Percentiles rank a stretch among this genome's conserved stretches.
These are phyloP conservation scores for Tachina grossa DNA, from an alignment of 2,888 invertebrate species.

Conservation along the genomic window DNA sequence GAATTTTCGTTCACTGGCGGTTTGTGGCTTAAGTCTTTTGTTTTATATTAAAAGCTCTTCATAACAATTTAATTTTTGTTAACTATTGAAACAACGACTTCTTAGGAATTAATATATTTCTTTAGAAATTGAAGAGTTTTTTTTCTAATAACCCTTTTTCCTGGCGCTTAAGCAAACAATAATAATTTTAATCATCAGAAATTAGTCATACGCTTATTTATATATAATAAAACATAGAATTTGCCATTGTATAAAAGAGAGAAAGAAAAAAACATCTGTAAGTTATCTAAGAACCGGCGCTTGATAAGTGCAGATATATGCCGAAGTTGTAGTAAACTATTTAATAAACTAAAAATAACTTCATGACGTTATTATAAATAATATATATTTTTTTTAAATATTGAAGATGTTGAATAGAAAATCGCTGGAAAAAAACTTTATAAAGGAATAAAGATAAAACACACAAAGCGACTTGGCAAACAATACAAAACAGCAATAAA, in stretches of 20 bases:
- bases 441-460: slow-evolving; percentile 14
- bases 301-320: background rate
- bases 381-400: slow-evolving; percentile 27
- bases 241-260: slow-evolving; percentile 1
- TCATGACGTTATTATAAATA: slow-evolving; percentile 70
- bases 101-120: background rate
- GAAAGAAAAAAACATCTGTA: background rate
- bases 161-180: slow-evolving; percentile 47
- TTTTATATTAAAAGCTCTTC: background rate
- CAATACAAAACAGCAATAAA: background rate
- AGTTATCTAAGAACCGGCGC: background rate
- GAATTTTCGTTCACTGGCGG: background rate
- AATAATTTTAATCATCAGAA: slow-evolving; percentile 38
- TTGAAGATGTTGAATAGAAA: slow-evolving; percentile 46
- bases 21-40: slow-evolving; percentile 31
- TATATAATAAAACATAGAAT: slow-evolving; percentile 46
- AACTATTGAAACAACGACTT: slow-evolving; percentile 7
- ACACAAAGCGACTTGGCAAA: background rate
- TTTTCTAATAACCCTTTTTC: slow-evolving; percentile 8
- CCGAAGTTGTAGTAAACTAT: slow-evolving; percentile 36
- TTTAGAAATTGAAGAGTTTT: slow-evolving; percentile 10
- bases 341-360: slow-evolving; percentile 69
- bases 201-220: slow-evolving; percentile 54
- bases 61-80: background rate
- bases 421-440: background rate